These are phyloP conservation scores for Misgurnus mizolepis DNA, from an alignment of 2,113 vertebrate genomes.

Conservation along the genomic window DNA sequence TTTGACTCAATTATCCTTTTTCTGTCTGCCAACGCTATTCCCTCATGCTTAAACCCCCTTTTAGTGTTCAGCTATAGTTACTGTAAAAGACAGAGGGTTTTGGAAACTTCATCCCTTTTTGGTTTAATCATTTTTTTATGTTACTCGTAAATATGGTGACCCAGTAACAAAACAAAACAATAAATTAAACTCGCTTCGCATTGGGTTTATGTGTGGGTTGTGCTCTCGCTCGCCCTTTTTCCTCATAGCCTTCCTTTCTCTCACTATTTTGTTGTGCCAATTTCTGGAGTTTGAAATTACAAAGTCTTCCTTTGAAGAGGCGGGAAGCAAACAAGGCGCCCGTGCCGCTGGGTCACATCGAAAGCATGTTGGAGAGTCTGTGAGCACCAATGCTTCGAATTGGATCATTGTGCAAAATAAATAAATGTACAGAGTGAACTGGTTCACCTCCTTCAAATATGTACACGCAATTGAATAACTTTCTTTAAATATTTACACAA, in stretches of 20 bases:
- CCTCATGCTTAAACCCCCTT: background rate
- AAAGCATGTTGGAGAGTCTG: conserved; percentile 1
- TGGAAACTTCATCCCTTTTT: background rate
- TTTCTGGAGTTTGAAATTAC: conserved; percentile 17
- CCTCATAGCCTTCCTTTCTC: conserved; percentile 25
- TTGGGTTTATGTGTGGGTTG: conserved; percentile 48
- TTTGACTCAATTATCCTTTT: background rate
- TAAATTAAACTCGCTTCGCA: conserved; percentile 44
- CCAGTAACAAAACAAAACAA: conserved; percentile 54
- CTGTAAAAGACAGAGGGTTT: conserved; percentile 11
- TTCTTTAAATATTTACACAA: no score
- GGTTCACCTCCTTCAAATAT: background rate
- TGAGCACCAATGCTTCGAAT: background rate
- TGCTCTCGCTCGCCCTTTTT: conserved; percentile 43
- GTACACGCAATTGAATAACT: no score
- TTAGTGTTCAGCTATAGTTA: background rate
- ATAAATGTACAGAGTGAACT: background rate
- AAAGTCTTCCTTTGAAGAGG: conserved; percentile 27
- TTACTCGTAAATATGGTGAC: conserved; percentile 58
- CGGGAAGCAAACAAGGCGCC: background rate
- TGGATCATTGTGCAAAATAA: conserved; percentile 8
- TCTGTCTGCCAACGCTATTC: background rate
- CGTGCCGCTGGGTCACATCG: background rate
- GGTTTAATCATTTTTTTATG: conserved; percentile 53
- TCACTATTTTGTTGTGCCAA: background rate